These are phyloP conservation scores for Tuta absoluta DNA, from an alignment of 2,888 invertebrate species.

Conservation along the genomic window DNA sequence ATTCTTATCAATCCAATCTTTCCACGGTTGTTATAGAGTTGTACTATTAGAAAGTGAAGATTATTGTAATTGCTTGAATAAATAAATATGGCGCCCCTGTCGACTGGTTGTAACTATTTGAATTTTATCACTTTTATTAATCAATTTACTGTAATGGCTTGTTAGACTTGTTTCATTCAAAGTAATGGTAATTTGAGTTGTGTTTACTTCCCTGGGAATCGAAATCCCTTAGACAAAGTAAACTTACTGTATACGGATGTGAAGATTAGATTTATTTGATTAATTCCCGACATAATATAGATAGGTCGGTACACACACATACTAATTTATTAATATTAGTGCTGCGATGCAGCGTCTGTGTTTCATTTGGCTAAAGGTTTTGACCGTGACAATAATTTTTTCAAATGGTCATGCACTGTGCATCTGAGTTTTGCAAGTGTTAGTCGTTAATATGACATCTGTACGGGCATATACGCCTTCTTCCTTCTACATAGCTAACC, in stretches of 20 bases:
- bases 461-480: no score
- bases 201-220: conserved; percentile 23
- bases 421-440: no score
- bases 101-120: conserved; percentile 27
- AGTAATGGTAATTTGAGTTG: conserved; percentile 26
- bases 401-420: no score
- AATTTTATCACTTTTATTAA: conserved; percentile 35
- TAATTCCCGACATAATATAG: not conserved
- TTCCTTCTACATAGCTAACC: no score
- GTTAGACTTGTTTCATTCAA: conserved; percentile 20
- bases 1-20: conserved; percentile 10
- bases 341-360: no score
- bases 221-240: conserved; percentile 22
- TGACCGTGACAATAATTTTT: no score
- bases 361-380: no score
- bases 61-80: conserved; percentile 34
- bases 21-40: conserved; percentile 38
- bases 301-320: not conserved
- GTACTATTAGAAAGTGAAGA: conserved; percentile 41
- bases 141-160: conserved; percentile 33
- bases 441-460: no score
- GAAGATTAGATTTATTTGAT: conserved; percentile 9
- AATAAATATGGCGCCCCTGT: conserved; percentile 36
- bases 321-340: no score
- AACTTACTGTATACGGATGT: not conserved